Evolutionary conservation across 2,888 invertebrate species (phyloP), one percentile per base, ranked within the genome.

Genomic region (Drosophila cyrtoloma): DNA sequence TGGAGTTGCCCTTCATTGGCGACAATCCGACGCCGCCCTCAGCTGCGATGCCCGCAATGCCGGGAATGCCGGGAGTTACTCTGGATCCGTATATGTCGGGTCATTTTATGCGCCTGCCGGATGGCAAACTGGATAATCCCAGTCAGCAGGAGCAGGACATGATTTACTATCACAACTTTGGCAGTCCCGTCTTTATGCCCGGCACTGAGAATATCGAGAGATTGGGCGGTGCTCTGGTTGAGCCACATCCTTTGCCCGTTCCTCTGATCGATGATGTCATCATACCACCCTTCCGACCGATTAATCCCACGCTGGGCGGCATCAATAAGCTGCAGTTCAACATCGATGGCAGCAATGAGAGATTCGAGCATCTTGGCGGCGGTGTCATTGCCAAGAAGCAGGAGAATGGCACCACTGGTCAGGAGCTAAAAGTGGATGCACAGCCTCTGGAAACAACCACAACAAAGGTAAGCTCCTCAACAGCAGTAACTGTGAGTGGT

Each of bases 181-280:
- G 96, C 28, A 94, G 95, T 89, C 96, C 96, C 0, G 95, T 95
- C 2, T 95, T 95, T 90, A 94, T 95, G 69, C 95, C 95, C 3
- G 95, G 95, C 50, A 92, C 95, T 10, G 94, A 95, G 79, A 95
- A 95, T 81, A 95, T 95, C 88, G 95, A 96, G 92, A 94, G 94
- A 26, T 93, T 96, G 68, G 96, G 96, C 2, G 92, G 92, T 1
- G 95, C 94, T 44, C 95, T 95, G 71, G 94, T 96, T 0, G 95
- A 95, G 87, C 95, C 96, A 14, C 96, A 96, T 92, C 96, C 96
- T 10, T 93, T 96, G 76, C 96, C 96, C 1, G 95, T 96, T 14
- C 95, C 96, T 0, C 69, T 93, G 4, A 89, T 93, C 12, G 93
- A 93, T 68, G 93, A 93, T 32, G 92, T 92, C 1, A 88, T 93